phyloP scores from a whole-genome alignment of 2,113 vertebrate genomes.

The Turnix velox region DNA sequence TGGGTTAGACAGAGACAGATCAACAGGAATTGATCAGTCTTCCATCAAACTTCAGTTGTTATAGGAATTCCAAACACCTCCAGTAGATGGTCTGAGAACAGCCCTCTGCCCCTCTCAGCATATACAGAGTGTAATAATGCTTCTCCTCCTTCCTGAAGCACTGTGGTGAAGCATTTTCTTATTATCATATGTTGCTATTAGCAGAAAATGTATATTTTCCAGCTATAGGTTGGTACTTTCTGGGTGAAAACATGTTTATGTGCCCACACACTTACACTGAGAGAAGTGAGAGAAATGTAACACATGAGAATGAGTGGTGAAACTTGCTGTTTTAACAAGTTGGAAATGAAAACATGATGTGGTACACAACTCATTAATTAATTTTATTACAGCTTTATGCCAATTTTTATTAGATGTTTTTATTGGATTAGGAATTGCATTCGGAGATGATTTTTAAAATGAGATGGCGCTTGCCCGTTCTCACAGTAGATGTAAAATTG shows the following conservation, averaged over 20 bases:
- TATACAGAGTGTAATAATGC: background rate
- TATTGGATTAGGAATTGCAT: constrained; percentile 33
- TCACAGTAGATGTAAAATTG: constrained; percentile 43
- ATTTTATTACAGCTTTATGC: constrained; percentile 28
- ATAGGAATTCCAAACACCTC: background rate
- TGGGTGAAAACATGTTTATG: background rate
- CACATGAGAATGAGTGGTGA: background rate
- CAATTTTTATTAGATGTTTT: constrained; percentile 35
- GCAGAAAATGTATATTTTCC: background rate
- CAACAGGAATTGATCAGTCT: background rate
- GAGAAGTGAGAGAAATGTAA: background rate
- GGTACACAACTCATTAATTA: constrained; percentile 33
- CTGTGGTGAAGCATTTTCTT: background rate
- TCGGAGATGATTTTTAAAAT: constrained; percentile 32
- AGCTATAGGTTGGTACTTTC: background rate
- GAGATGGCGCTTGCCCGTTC: constrained; percentile 18
- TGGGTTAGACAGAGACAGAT: background rate
- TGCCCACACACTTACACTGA: background rate
- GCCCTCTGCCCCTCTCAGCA: background rate
- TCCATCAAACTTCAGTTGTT: background rate
- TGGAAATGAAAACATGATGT: constrained; percentile 32
- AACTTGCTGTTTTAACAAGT: constrained; percentile 42
- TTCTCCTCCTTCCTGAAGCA: background rate
- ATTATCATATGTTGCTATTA: background rate
- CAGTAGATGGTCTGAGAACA: background rate